Conservation (phyloP, 2,888 invertebrate species). For the Xanthia togata region DNA sequence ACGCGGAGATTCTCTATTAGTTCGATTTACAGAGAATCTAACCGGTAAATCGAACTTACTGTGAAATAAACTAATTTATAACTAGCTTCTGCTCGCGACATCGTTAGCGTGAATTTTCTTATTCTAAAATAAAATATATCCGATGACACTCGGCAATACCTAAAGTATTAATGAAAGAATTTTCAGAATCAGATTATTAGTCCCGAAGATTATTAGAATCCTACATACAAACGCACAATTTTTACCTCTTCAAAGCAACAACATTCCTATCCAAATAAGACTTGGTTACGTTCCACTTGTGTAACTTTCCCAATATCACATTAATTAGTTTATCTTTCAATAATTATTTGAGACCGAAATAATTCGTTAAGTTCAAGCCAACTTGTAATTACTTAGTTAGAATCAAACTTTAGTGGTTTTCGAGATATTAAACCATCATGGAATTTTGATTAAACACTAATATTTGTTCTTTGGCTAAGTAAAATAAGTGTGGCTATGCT, state of each 20-base stretch:
- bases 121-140: too few relatives aligned
- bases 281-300: not conserved
- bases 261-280: not conserved
- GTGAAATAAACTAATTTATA: not conserved
- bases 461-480: slow-evolving; percentile 9
- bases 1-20: not conserved
- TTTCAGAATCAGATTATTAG: too few relatives aligned
- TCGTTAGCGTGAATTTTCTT: too few relatives aligned
- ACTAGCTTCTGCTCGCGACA: not conserved
- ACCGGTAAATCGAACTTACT: not conserved
- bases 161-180: too few relatives aligned
- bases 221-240: too few relatives aligned
- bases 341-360: slow-evolving; percentile 24
- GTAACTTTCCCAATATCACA: slow-evolving; percentile 11
- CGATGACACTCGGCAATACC: too few relatives aligned
- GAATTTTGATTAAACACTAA: slow-evolving; percentile 11
- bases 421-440: slow-evolving; percentile 29
- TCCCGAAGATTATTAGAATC: too few relatives aligned
- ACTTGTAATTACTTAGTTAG: slow-evolving; percentile 38
- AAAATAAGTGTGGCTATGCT: not conserved
- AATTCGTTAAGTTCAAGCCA: not conserved
- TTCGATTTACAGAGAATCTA: not conserved
- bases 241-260: not conserved
- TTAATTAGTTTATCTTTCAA: slow-evolving; percentile 31
- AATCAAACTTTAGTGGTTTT: slow-evolving; percentile 36